phyloP scores from a whole-genome alignment of 2,797 vertebrate genomes.

The Rhinichthys osculus region DNA sequence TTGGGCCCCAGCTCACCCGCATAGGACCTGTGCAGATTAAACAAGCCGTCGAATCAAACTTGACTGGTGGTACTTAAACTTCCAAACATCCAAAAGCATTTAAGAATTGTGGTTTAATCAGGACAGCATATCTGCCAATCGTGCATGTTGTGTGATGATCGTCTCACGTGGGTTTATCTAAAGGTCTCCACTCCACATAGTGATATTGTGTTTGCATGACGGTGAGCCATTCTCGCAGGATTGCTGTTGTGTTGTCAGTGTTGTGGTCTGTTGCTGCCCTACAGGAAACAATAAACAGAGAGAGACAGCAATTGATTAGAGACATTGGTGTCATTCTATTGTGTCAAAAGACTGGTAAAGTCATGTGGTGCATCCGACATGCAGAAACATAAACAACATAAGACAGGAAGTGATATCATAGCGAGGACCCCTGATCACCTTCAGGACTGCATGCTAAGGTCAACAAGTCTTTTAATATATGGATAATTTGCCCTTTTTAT shows the following conservation, averaged over 20 bases:
- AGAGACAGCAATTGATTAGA: not conserved
- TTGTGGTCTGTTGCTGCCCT: slow-evolving; percentile 98
- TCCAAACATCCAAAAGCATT: not conserved
- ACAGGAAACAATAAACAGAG: slow-evolving; percentile 27
- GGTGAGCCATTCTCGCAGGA: slow-evolving; percentile 91
- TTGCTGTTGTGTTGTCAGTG: slow-evolving; percentile 85
- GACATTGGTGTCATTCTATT: not conserved
- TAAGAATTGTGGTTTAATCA: not conserved
- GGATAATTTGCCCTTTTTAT: not conserved
- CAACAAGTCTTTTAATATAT: not conserved
- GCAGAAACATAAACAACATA: not conserved
- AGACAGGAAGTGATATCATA: slow-evolving; percentile 1
- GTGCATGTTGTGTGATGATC: not conserved
- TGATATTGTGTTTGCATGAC: slow-evolving; percentile 85
- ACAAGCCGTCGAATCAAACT: not conserved
- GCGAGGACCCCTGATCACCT: not conserved
- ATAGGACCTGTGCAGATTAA: slow-evolving; percentile 79
- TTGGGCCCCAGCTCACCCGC: slow-evolving; percentile 90
- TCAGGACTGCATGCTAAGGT: not conserved
- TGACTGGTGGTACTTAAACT: not conserved
- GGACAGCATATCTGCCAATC: not conserved
- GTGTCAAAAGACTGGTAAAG: not conserved
- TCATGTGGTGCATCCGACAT: not conserved
- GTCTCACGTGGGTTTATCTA: slow-evolving; percentile 86
- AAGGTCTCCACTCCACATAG: slow-evolving; percentile 86